A percentile compares a stretch with the other conserved stretches of the same genome.
phyloP scores from a whole-genome alignment of 2,113 vertebrate species.

The Pseudonaja textilis region DNA sequence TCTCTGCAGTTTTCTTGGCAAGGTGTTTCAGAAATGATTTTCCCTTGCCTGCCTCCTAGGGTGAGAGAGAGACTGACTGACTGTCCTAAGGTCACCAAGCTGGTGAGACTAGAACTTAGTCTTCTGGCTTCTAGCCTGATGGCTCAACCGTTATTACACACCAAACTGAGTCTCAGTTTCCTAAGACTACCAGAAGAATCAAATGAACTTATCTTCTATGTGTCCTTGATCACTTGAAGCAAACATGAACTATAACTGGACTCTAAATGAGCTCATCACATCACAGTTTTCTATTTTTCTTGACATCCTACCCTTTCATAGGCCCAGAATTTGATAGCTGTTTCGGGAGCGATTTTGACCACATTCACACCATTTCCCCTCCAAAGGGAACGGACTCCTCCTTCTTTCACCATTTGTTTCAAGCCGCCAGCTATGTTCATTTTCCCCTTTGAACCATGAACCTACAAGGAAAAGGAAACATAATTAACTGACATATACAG shows the following conservation, averaged over 20 bases:
- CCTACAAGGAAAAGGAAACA: conserved; percentile 72
- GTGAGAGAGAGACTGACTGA: background rate
- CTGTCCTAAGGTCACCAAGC: background rate
- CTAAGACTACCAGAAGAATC: background rate
- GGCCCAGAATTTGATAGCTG: conserved; percentile 92
- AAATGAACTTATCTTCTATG: background rate
- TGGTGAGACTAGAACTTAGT: background rate
- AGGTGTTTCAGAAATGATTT: background rate
- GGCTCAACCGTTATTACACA: background rate
- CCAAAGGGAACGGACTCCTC: conserved; percentile 87
- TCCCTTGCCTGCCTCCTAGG: background rate
- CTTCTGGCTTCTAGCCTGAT: background rate
- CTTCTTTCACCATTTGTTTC: conserved; percentile 88
- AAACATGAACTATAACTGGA: background rate
- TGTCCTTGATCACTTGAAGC: background rate
- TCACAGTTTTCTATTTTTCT: rapidly evolving
- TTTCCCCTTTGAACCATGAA: conserved; percentile 82
- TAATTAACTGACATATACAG: background rate
- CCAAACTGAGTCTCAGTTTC: background rate
- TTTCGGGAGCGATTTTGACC: conserved; percentile 94
- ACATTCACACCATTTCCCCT: conserved; percentile 93
- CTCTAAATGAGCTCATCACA: background rate
- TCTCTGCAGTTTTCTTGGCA: background rate
- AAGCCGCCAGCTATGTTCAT: conserved; percentile 83
- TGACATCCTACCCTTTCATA: conserved; percentile 86